A percentile compares a stretch with the other conserved stretches of the same genome.
These are phyloP conservation scores for Rhopalosiphum nymphaeae DNA, from an alignment of 2,888 invertebrate genomes.

Conservation along the genomic window DNA sequence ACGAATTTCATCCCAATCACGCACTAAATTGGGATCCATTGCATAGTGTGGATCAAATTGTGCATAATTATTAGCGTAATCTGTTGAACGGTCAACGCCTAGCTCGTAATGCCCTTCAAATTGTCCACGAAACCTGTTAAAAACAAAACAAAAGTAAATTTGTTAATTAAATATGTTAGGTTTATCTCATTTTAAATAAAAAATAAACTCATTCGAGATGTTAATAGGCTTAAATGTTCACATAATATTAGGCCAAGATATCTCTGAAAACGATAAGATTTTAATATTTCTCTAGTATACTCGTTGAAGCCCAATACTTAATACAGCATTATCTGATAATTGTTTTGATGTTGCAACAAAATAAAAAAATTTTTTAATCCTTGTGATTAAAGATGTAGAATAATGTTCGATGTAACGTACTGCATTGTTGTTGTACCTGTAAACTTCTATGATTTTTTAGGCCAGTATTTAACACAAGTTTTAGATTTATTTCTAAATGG, in stretches of 20 bases:
- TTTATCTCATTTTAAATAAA: not conserved
- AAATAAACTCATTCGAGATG: conserved; percentile 23
- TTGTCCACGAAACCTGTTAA: conserved; percentile 43
- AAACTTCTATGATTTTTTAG: conserved; percentile 62
- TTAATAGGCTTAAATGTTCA: conserved; percentile 3
- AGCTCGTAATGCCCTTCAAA: conserved; percentile 47
- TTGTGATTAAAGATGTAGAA: conserved; percentile 55
- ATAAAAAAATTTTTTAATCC: not conserved
- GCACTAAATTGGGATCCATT: conserved; percentile 61
- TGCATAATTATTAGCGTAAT: conserved; percentile 17
- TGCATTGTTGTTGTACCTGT: conserved; percentile 42
- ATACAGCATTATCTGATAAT: conserved; percentile 2
- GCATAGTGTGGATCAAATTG: conserved; percentile 56
- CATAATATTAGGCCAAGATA: conserved; percentile 33
- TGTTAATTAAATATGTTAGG: conserved; percentile 6
- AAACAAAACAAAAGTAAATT: conserved; percentile 47
- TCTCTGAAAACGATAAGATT: conserved; percentile 30
- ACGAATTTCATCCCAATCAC: conserved; percentile 68
- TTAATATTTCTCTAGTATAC: conserved; percentile 20
- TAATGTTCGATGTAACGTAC: conserved; percentile 31
- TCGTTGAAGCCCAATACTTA: conserved; percentile 37
- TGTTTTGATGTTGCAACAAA: not conserved
- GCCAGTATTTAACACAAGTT: conserved; percentile 45
- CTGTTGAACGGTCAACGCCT: conserved; percentile 19
- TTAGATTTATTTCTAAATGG: conserved; percentile 53